Conservation (phyloP, 2,888 invertebrate genomes). For the Drosophila greeni region DNA sequence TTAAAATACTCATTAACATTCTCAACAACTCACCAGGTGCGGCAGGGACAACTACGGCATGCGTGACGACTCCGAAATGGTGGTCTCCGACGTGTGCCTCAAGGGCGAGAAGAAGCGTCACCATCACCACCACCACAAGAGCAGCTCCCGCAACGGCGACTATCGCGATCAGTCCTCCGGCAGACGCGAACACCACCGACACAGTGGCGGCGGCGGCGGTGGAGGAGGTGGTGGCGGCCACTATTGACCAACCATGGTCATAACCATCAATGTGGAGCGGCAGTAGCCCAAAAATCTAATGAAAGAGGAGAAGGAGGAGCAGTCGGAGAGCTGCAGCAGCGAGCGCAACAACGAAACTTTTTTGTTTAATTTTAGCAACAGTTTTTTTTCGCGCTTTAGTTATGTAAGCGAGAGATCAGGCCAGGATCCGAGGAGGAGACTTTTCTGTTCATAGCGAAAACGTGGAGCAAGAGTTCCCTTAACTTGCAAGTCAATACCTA, state of each 20-base stretch:
- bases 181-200: slow-evolving; percentile 78
- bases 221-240: slow-evolving; percentile 73
- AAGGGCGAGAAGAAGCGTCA: slow-evolving; percentile 79
- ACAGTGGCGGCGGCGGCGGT: slow-evolving; percentile 69
- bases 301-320: slow-evolving; percentile 1
- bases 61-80: slow-evolving; percentile 87
- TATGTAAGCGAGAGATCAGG: slow-evolving; percentile 12
- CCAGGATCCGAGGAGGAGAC: slow-evolving; percentile 23
- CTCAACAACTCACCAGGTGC: slow-evolving; percentile 53
- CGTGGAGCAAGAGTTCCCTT: slow-evolving; percentile 28
- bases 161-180: slow-evolving; percentile 77
- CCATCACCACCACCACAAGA: slow-evolving; percentile 79
- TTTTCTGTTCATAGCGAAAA: slow-evolving; percentile 62
- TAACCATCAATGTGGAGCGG: slow-evolving; percentile 79
- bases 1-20: too few relatives aligned
- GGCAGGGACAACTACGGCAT: slow-evolving; percentile 80
- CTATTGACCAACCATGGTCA: slow-evolving; percentile 79
- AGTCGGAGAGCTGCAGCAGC: slow-evolving; percentile 26
- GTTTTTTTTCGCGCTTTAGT: slow-evolving; percentile 41
- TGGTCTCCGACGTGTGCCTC: slow-evolving; percentile 83
- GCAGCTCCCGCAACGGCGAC: slow-evolving; percentile 77
- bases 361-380: slow-evolving; percentile 47
- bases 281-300: slow-evolving; percentile 39
- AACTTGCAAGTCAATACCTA: slow-evolving; percentile 38
- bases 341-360: slow-evolving; percentile 54